Percentiles rank a stretch among this genome's conserved stretches.
Evolutionary conservation across 2,113 vertebrate genomes (phyloP).

Genomic region (Struthio camelus): DNA sequence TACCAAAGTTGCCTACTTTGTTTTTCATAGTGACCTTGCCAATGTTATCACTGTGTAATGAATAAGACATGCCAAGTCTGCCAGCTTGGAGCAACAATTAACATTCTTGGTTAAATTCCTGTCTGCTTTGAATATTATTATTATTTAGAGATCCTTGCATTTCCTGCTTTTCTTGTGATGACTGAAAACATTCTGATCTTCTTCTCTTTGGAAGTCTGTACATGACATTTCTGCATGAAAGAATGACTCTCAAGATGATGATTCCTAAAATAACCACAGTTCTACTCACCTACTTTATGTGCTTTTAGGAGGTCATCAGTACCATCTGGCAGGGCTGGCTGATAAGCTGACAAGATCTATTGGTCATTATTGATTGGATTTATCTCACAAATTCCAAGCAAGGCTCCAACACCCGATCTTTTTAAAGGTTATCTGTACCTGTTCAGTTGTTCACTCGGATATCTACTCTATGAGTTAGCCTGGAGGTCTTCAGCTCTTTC

Average conservation of each 20-base stretch:
- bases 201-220: not conserved
- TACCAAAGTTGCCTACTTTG: not conserved
- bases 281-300: not conserved
- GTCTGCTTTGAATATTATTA: not conserved
- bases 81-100: not conserved
- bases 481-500: not conserved
- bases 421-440: not conserved
- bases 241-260: not conserved
- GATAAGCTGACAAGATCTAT: not conserved
- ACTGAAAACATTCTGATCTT: not conserved
- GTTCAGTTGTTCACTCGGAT: not conserved
- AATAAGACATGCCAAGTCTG: not conserved
- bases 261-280: not conserved
- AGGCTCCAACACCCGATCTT: not conserved
- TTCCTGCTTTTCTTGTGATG: not conserved
- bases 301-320: not conserved
- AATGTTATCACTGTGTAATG: not conserved
- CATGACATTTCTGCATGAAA: not conserved
- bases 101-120: not conserved
- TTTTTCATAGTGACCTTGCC: not conserved
- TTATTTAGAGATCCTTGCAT: not conserved
- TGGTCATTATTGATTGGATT: constrained; percentile 10
- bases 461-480: not conserved
- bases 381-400: constrained; percentile 13
- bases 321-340: not conserved